Evolutionary conservation across 1,140 invertebrate genomes (phyloP).

Genomic region (Drosophila leontia): DNA sequence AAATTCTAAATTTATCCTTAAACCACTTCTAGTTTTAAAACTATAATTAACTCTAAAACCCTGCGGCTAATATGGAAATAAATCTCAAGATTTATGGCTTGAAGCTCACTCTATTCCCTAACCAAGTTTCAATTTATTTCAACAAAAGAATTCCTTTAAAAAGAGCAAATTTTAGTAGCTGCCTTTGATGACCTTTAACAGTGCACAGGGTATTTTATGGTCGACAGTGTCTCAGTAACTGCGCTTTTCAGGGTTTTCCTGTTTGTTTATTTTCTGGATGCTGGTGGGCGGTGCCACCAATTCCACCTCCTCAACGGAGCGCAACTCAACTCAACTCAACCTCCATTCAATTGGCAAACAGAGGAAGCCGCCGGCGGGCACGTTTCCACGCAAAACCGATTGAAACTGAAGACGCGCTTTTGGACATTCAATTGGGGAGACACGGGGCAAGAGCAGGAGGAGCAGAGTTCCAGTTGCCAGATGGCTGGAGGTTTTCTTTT

Average conservation of each 20-base stretch:
- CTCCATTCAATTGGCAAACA: slow-evolving; percentile 68
- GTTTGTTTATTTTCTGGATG: slow-evolving; percentile 31
- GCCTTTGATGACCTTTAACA: not conserved
- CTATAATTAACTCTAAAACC: not conserved
- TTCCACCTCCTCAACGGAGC: slow-evolving; percentile 10
- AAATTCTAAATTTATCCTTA: not conserved
- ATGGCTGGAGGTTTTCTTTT: slow-evolving; percentile 11
- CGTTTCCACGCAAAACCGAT: slow-evolving; percentile 60
- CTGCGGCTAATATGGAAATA: not conserved
- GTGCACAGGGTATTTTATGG: slow-evolving; percentile 3
- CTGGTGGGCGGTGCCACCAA: slow-evolving; percentile 32
- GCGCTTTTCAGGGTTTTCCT: slow-evolving; percentile 19
- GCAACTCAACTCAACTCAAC: slow-evolving; percentile 11
- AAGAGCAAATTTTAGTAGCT: not conserved
- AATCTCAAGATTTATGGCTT: not conserved
- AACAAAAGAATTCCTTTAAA: too few species aligned
- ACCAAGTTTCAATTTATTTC: not conserved
- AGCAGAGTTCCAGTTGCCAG: slow-evolving; percentile 11
- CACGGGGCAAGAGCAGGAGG: not conserved
- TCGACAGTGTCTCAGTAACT: not conserved
- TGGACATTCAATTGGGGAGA: slow-evolving; percentile 67
- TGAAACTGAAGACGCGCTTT: slow-evolving; percentile 68
- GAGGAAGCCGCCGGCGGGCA: slow-evolving; percentile 55
- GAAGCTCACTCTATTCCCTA: too few species aligned
- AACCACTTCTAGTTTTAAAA: not conserved